A percentile compares a stretch with the other conserved stretches of the same genome.
These are phyloP conservation scores for Myotis yumanensis DNA, from an alignment of 2,113 vertebrate genomes.

Conservation along the genomic window DNA sequence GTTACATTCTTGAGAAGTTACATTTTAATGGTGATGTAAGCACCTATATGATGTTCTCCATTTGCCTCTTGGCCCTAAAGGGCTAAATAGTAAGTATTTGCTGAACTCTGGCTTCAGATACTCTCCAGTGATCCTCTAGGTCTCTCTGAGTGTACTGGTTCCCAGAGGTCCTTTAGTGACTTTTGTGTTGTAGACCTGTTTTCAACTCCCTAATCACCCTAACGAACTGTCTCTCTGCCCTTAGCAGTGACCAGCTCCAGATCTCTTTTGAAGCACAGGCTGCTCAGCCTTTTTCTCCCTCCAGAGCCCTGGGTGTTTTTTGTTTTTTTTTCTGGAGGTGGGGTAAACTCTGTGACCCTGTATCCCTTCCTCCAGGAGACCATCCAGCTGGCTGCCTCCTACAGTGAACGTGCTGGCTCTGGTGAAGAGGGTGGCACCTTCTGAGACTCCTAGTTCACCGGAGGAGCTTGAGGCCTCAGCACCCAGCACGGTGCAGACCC, in stretches of 20 bases:
- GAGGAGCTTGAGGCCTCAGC: fast-evolving
- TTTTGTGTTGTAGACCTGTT: neutral
- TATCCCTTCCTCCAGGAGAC: conserved; percentile 84
- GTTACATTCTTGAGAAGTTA: neutral
- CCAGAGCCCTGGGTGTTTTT: neutral
- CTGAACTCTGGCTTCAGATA: neutral
- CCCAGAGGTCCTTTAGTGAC: neutral
- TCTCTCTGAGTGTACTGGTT: neutral
- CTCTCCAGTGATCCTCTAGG: neutral
- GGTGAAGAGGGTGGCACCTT: conserved; percentile 76
- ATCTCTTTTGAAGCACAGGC: neutral
- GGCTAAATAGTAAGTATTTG: too few relatives aligned
- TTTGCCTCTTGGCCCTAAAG: neutral
- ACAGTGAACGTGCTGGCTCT: conserved; percentile 84
- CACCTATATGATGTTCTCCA: neutral
- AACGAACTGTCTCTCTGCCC: neutral
- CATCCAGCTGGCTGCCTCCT: conserved; percentile 93
- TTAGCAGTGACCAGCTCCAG: neutral
- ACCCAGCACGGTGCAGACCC: fast-evolving
- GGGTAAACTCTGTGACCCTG: neutral
- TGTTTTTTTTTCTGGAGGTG: fast-evolving
- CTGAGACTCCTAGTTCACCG: conserved; percentile 6
- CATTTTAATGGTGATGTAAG: neutral
- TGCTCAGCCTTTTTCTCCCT: neutral
- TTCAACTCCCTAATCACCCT: neutral